These are phyloP conservation scores for Thymallus thymallus DNA, from an alignment of 2,113 vertebrate species.

Conservation along the genomic window DNA sequence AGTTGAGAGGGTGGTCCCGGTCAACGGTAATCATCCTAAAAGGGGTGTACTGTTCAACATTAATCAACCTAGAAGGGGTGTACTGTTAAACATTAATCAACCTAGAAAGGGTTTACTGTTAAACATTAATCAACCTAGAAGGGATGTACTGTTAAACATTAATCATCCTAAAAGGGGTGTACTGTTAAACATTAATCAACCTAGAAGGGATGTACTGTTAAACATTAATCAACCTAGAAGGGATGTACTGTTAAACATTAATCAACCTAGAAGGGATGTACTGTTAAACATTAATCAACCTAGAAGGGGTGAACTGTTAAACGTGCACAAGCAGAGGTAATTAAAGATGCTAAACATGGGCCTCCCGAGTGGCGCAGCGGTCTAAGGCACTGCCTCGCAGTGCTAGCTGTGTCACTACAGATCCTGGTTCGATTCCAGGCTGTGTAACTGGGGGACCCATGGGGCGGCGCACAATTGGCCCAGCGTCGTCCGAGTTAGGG, in stretches of 20 bases:
- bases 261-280: constrained; percentile 21
- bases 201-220: neutral
- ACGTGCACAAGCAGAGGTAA: neutral
- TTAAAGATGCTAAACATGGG: constrained; percentile 24
- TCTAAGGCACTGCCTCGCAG: too few relatives aligned
- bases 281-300: constrained; percentile 37
- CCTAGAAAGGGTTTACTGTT: constrained; percentile 3
- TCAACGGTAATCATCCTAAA: constrained; percentile 30
- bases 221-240: constrained; percentile 31
- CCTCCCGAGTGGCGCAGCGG: too few relatives aligned
- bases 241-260: constrained; percentile 12
- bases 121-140: constrained; percentile 33
- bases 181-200: constrained; percentile 36
- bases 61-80: constrained; percentile 26
- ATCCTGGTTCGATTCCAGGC: too few relatives aligned
- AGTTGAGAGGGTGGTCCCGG: constrained; percentile 32
- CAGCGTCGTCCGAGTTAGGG: too few relatives aligned
- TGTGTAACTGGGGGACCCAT: too few relatives aligned
- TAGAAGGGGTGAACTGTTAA: neutral
- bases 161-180: constrained; percentile 24
- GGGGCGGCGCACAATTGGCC: too few relatives aligned
- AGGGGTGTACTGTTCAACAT: neutral
- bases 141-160: constrained; percentile 2
- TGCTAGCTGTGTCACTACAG: too few relatives aligned
- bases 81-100: constrained; percentile 33